Evolutionary conservation across 2,888 invertebrate genomes (phyloP).

Genomic region (Pristionchus arcanus): DNA sequence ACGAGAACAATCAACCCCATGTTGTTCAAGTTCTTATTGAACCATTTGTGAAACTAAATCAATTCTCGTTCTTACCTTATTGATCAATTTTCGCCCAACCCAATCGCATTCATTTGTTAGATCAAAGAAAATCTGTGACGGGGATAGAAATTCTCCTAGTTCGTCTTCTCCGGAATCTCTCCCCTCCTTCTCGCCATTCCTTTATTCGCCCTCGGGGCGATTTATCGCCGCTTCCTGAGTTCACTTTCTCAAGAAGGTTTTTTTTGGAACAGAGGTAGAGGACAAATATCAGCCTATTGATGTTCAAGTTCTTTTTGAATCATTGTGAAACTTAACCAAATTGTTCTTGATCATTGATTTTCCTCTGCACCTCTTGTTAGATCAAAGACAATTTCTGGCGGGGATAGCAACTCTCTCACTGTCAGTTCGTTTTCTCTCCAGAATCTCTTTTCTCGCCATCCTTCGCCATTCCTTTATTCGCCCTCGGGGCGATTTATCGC

Average conservation of each 20-base stretch:
- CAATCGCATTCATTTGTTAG: background rate
- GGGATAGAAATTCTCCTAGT: background rate
- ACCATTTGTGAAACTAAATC: too few relatives aligned
- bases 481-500: constrained; percentile 30
- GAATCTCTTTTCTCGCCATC: too few relatives aligned
- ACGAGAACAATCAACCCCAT: too few relatives aligned
- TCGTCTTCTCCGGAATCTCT: background rate
- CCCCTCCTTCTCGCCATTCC: background rate
- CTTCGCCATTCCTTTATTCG: background rate
- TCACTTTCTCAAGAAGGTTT: too few relatives aligned
- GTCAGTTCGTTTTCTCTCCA: background rate
- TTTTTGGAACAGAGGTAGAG: too few relatives aligned
- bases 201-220: constrained; percentile 31
- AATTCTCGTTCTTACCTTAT: too few relatives aligned
- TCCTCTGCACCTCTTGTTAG: too few relatives aligned
- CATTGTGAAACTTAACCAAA: too few relatives aligned
- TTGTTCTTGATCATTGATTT: too few relatives aligned
- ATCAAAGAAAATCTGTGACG: background rate
- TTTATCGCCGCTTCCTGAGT: background rate
- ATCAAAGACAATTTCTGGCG: background rate
- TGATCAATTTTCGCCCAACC: background rate
- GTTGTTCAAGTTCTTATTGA: too few relatives aligned
- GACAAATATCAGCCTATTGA: too few relatives aligned
- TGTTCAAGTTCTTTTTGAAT: too few relatives aligned
- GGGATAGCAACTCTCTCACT: background rate